Evolutionary conservation across 1,140 invertebrate genomes (phyloP).

Genomic region (Procambarus clarkii): DNA sequence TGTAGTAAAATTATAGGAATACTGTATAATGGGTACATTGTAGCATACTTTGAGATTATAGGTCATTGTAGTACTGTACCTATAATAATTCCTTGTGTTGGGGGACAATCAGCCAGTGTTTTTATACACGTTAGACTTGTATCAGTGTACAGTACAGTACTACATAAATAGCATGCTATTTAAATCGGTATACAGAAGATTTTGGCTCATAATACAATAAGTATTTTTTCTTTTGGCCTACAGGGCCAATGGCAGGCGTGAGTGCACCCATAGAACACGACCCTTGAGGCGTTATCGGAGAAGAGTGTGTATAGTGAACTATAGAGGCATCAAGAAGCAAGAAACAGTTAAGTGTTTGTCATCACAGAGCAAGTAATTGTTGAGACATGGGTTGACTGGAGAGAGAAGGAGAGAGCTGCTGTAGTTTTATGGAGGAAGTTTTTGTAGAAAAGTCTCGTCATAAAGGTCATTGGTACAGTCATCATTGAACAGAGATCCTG

Average conservation of each 20-base stretch:
- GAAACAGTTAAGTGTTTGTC: background rate
- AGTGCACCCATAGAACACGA: slow-evolving; percentile 20
- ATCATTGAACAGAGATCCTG: background rate
- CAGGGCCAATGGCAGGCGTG: slow-evolving; percentile 38
- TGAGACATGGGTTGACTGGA: slow-evolving; percentile 46
- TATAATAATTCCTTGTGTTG: too few relatives aligned
- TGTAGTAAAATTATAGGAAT: too few relatives aligned
- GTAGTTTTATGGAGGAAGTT: slow-evolving; percentile 15
- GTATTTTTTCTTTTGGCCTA: background rate
- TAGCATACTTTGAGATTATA: too few relatives aligned
- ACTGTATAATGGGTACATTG: too few relatives aligned
- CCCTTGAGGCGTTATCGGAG: slow-evolving; percentile 53
- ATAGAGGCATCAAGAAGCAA: slow-evolving; percentile 27
- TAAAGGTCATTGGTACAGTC: background rate
- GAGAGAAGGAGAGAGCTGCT: background rate
- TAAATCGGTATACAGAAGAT: too few relatives aligned
- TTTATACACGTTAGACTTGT: too few relatives aligned
- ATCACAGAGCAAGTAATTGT: slow-evolving; percentile 4
- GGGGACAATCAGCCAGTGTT: too few relatives aligned
- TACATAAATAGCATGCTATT: too few relatives aligned
- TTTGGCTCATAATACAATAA: background rate
- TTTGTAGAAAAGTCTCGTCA: background rate
- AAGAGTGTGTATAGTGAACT: slow-evolving; percentile 69
- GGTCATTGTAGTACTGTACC: too few relatives aligned
- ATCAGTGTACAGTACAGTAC: too few relatives aligned